A percentile compares a stretch with the other conserved stretches of the same genome.
phyloP scores from a whole-genome alignment of 2,888 invertebrate genomes.

The Trachelus troglodyta region DNA sequence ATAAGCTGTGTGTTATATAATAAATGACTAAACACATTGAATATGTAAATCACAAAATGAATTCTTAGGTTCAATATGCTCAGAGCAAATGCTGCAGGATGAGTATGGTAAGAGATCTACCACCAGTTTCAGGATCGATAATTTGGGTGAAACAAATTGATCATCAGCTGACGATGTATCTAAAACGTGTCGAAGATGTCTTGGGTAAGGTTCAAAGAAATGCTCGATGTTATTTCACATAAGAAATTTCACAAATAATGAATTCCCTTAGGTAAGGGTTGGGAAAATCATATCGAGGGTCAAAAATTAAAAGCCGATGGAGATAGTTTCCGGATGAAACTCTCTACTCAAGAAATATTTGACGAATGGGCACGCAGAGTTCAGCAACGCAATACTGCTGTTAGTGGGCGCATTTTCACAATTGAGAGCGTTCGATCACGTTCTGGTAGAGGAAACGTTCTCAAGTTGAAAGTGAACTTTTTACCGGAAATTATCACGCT shows the following conservation, averaged over 20 bases:
- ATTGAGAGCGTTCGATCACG: slow-evolving; percentile 86
- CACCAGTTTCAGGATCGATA: slow-evolving; percentile 97
- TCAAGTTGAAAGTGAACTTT: slow-evolving; percentile 94
- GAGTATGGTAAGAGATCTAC: slow-evolving; percentile 92
- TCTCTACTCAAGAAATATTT: slow-evolving; percentile 97
- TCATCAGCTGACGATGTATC: slow-evolving; percentile 94
- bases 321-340: slow-evolving; percentile 95
- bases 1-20: neutral
- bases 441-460: slow-evolving; percentile 82
- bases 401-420: slow-evolving; percentile 93
- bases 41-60: neutral
- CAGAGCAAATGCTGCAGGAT: slow-evolving; percentile 94
- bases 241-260: slow-evolving; percentile 2
- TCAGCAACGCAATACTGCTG: slow-evolving; percentile 93
- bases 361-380: slow-evolving; percentile 98
- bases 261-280: slow-evolving; percentile 82
- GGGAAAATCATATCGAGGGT: slow-evolving; percentile 99
- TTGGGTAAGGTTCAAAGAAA: slow-evolving; percentile 72
- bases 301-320: slow-evolving; percentile 97
- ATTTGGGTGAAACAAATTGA: slow-evolving; percentile 99
- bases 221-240: neutral
- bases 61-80: slow-evolving; percentile 86
- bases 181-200: slow-evolving; percentile 98
- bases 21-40: neutral
- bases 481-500: slow-evolving; percentile 97